Base-by-base conservation (phyloP, 2,797 vertebrate species). In the Tolypeutes matacus region DNA sequence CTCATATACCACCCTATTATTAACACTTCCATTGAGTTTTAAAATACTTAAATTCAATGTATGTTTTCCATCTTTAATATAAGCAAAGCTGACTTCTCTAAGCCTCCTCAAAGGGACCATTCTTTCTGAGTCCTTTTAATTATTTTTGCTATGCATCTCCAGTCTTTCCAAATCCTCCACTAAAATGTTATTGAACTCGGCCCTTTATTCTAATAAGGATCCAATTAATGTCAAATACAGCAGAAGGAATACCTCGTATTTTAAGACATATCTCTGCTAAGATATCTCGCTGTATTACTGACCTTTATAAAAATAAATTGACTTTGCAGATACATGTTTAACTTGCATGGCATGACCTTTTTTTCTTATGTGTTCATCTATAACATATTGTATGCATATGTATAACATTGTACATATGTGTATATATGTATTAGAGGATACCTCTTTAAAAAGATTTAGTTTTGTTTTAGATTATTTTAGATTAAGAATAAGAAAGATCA, bases 251-350 rank as follows among this genome's bases (percentile, higher is more conserved):
- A 36, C 23, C 10, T 69, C 21, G 21, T 20, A 11, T 75, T 86
- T 82, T 93, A 89, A 82, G 29, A 51, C 2, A 69, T 46, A 67
- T 6, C 31, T 60, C 58, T 87, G 31, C 62, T 91, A 84, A 73
- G 92, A 56, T 92, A 78, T 67, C 4, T 18, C 14, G 51, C 25
- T 81, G 11, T 12, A 76, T 36, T 36, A 69, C 49, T 70, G 6
- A 85, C 7, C 18, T 72, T 78, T 78, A 86, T 75, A 53, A 82
- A 95, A 96, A 84, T 76, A 82, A 80, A 60, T 17, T 75, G 18
- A 93, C 12, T 86, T 85, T 60, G n/a, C 25, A 89, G 56, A 94
- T 60, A 83, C 7, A 42, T 39, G 0, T 75, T 86, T 34, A 31
- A 84, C 20, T 72, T 92, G 20, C 75, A 77, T 75, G 36, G 3